Conservation (phyloP, 2,113 vertebrate genomes). For the Myodes glareolus region DNA sequence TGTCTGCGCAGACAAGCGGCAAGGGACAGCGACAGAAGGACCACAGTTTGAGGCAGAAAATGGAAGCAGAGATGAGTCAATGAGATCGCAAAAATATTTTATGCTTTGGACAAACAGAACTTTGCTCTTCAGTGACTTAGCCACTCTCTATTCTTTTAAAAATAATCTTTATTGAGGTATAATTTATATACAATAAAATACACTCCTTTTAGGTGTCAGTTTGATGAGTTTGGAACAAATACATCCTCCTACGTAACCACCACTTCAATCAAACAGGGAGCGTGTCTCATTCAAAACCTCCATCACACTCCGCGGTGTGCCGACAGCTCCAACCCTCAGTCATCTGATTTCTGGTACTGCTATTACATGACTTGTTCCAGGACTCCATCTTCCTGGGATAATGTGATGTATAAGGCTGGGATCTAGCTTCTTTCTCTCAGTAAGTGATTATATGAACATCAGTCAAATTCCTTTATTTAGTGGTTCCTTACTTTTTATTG, state of each 20-base stretch:
- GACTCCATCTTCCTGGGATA: background rate
- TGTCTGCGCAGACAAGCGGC: constrained; percentile 22
- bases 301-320: background rate
- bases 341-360: background rate
- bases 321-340: background rate
- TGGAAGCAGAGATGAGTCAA: constrained; percentile 3
- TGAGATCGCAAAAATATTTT: background rate
- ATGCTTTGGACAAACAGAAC: background rate
- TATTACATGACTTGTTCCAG: background rate
- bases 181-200: constrained; percentile 23
- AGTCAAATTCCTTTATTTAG: background rate
- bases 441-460: background rate
- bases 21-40: constrained; percentile 33
- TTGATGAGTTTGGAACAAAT: constrained; percentile 26
- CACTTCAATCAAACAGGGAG: background rate
- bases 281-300: background rate
- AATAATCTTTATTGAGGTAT: background rate
- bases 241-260: background rate
- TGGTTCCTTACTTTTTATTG: background rate
- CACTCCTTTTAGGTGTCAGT: background rate
- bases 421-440: background rate
- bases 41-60: constrained; percentile 23
- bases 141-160: background rate
- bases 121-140: background rate
- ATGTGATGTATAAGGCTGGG: background rate